A percentile compares a stretch with the other conserved stretches of the same genome.
Conservation (phyloP, 2,888 invertebrate species). For the Brenthis hecate region DNA sequence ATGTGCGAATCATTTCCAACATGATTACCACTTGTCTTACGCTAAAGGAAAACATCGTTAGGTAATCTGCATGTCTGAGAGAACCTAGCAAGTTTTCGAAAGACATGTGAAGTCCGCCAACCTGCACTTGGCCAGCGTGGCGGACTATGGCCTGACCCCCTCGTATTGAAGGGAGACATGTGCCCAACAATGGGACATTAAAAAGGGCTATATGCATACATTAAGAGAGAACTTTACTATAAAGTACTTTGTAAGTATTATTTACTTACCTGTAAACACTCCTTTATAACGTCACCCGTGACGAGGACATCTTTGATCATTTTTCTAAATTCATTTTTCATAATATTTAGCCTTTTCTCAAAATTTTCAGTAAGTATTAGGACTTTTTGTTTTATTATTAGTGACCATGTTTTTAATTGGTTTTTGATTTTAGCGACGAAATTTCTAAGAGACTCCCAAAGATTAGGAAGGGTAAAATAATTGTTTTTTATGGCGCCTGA, state of each 20-base stretch:
- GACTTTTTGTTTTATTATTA: constrained; percentile 48
- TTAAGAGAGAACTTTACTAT: too few relatives aligned
- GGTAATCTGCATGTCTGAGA: too few relatives aligned
- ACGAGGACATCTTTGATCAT: constrained; percentile 45
- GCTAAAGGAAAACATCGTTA: too few relatives aligned
- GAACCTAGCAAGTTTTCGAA: too few relatives aligned
- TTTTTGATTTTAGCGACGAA: constrained; percentile 48
- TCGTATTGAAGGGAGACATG: too few relatives aligned
- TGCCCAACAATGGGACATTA: too few relatives aligned
- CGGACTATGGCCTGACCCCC: too few relatives aligned
- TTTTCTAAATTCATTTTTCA: constrained; percentile 44
- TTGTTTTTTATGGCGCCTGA: background rate
- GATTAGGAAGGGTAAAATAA: constrained; percentile 26
- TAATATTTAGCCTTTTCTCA: constrained; percentile 43
- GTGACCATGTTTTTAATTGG: constrained; percentile 47
- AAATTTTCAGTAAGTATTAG: constrained; percentile 43
- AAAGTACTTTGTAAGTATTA: background rate
- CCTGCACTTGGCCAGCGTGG: too few relatives aligned
- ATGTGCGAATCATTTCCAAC: too few relatives aligned
- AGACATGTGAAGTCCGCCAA: too few relatives aligned
- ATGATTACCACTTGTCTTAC: too few relatives aligned
- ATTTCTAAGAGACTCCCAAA: constrained; percentile 52
- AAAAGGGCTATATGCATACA: too few relatives aligned
- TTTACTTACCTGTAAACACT: constrained; percentile 52
- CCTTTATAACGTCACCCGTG: constrained; percentile 45